Conservation (phyloP, 2,113 vertebrate genomes). For the Podocnemis expansa region DNA sequence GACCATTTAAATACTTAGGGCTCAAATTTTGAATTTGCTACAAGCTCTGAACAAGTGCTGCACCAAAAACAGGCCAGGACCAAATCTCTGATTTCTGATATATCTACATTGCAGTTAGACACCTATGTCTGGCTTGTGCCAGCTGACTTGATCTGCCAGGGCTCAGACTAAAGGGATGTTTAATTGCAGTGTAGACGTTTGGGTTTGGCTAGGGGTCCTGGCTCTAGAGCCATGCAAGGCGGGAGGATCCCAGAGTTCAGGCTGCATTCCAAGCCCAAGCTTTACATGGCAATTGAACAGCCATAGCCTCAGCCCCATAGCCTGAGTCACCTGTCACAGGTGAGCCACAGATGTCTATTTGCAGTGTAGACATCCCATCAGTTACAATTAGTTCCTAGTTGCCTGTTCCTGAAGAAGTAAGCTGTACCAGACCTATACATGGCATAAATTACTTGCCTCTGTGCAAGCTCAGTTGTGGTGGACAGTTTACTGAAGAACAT, state of each 20-base stretch:
- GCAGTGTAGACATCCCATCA: not conserved
- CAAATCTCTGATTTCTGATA: not conserved
- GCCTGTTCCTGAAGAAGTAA: not conserved
- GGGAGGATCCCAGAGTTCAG: not conserved
- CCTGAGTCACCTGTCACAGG: too few relatives aligned
- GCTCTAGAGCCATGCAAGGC: not conserved
- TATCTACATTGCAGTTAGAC: not conserved
- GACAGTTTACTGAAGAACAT: not conserved
- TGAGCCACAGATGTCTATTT: not conserved
- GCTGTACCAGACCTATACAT: not conserved
- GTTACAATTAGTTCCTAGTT: not conserved
- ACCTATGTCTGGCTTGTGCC: not conserved
- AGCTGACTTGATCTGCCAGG: too few relatives aligned
- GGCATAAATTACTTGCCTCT: not conserved
- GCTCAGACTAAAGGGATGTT: too few relatives aligned
- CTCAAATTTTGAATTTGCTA: not conserved
- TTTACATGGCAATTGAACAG: conserved; percentile 28
- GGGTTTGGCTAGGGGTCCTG: not conserved
- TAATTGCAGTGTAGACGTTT: not conserved
- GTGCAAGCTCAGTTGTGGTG: not conserved
- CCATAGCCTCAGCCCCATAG: too few relatives aligned
- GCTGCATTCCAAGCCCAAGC: not conserved
- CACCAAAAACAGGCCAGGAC: not conserved
- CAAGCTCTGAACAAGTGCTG: not conserved
- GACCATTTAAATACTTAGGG: not conserved